Percentiles rank a stretch among this genome's conserved stretches.
Conservation (phyloP, 2,113 vertebrate species). For the Natator depressus region DNA sequence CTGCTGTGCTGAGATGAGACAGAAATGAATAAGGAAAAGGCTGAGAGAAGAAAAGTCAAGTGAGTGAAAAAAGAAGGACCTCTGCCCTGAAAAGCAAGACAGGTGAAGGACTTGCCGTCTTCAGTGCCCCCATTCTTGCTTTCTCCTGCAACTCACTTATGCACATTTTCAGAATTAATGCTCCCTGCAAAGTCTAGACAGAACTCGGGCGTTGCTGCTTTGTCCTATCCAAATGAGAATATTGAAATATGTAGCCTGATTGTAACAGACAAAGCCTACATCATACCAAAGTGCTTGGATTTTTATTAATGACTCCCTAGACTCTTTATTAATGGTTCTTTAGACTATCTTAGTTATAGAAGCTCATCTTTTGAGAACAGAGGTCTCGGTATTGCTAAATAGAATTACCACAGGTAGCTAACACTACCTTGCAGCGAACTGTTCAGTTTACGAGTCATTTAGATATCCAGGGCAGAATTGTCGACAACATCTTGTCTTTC, state of each 20-base stretch:
- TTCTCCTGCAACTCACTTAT: slow-evolving; percentile 23
- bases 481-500: background rate
- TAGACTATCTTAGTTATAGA: background rate
- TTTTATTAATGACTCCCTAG: background rate
- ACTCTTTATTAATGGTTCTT: background rate
- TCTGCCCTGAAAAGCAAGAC: background rate
- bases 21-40: background rate
- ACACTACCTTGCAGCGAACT: background rate
- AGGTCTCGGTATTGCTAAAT: accelerated
- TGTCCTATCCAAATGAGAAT: background rate
- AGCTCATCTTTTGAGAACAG: background rate
- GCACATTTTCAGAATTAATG: slow-evolving; percentile 36
- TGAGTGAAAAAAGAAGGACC: background rate
- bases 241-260: background rate
- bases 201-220: slow-evolving; percentile 12
- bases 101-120: background rate
- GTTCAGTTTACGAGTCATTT: too few relatives aligned
- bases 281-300: background rate
- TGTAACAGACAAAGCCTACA: background rate
- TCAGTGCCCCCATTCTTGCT: slow-evolving; percentile 9
- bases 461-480: accelerated
- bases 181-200: background rate
- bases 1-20: background rate
- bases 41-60: background rate
- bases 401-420: background rate